Conservation (phyloP, 2,888 invertebrate species). For the Agrotis ipsilon region DNA sequence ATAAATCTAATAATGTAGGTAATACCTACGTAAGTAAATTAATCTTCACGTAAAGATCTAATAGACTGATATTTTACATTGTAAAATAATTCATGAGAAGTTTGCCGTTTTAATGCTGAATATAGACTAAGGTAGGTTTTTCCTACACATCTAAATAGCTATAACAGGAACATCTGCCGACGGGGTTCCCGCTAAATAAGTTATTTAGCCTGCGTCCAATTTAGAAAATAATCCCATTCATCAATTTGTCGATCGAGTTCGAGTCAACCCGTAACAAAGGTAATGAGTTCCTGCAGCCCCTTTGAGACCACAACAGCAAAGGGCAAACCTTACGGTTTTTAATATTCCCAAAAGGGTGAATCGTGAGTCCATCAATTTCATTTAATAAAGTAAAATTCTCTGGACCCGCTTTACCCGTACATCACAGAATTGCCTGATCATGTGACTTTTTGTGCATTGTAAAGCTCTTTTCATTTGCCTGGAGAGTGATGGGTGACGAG, state of each 20-base stretch:
- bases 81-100: background rate
- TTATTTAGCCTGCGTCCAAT: conserved; percentile 52
- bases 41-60: background rate
- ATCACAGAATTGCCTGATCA: conserved; percentile 29
- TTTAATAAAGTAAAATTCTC: conserved; percentile 50
- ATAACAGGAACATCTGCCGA: conserved; percentile 29
- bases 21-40: background rate
- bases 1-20: background rate
- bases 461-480: conserved; percentile 42
- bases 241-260: conserved; percentile 58
- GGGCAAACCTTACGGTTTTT: conserved; percentile 53
- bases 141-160: conserved; percentile 16
- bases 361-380: conserved; percentile 43
- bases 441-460: conserved; percentile 41
- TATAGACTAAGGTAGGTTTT: conserved; percentile 4
- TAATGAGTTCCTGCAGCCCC: conserved; percentile 59
- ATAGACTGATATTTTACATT: background rate
- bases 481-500: conserved; percentile 32
- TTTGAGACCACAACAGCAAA: conserved; percentile 56
- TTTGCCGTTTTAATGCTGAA: conserved; percentile 8
- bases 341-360: conserved; percentile 52
- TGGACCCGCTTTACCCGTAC: conserved; percentile 31
- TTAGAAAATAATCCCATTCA: conserved; percentile 47
- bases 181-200: conserved; percentile 26
- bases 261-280: conserved; percentile 42